Conservation (phyloP, 2,113 vertebrate species). For the Spea multiplicata region DNA sequence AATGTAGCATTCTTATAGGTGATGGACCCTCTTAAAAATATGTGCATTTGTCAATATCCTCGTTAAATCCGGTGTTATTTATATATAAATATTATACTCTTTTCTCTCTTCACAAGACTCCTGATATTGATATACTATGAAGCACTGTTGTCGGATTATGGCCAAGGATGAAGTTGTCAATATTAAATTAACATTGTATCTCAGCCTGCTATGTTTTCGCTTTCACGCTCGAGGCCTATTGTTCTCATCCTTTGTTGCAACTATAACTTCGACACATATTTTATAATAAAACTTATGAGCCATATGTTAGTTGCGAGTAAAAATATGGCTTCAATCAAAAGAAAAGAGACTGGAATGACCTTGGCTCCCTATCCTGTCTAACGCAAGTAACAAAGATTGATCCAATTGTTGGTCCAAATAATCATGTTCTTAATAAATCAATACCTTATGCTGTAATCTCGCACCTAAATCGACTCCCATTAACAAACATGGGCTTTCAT, state of each 20-base stretch:
- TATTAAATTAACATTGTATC: conserved; percentile 7
- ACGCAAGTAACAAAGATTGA: conserved; percentile 46
- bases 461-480: conserved; percentile 42
- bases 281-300: conserved; percentile 47
- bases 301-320: conserved; percentile 35
- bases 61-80: too few species aligned
- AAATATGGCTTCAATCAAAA: conserved; percentile 42
- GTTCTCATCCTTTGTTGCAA: conserved; percentile 26
- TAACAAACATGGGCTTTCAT: conserved; percentile 41
- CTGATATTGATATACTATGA: conserved; percentile 26
- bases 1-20: too few species aligned
- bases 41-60: too few species aligned
- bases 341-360: conserved; percentile 31
- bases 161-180: neutral
- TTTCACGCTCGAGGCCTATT: conserved; percentile 1
- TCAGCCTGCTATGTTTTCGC: neutral
- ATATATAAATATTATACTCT: too few species aligned
- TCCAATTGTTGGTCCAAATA: conserved; percentile 46
- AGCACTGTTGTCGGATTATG: neutral
- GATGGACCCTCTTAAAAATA: too few species aligned
- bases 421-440: conserved; percentile 48
- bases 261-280: conserved; percentile 24
- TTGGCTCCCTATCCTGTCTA: conserved; percentile 36
- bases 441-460: conserved; percentile 47
- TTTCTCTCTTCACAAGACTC: too few species aligned